phyloP scores from a whole-genome alignment of 2,888 invertebrate genomes.

The Tillus elongatus region DNA sequence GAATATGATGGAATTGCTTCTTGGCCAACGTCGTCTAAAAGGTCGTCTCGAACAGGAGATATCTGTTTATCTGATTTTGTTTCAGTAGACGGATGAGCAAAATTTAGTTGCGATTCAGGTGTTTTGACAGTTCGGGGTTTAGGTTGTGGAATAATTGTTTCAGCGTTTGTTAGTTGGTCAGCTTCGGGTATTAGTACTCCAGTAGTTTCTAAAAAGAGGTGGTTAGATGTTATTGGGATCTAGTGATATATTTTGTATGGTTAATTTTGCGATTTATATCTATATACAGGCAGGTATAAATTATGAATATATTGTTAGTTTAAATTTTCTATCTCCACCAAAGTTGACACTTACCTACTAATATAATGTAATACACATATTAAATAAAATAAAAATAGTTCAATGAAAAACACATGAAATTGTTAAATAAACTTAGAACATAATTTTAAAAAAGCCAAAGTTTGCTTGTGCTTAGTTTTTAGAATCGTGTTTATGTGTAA shows the following conservation, averaged over 20 bases:
- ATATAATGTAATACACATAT: conserved; percentile 4
- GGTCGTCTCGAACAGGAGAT: conserved; percentile 33
- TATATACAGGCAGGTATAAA: conserved; percentile 29
- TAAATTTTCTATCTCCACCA: conserved; percentile 20
- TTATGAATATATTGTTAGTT: conserved; percentile 16
- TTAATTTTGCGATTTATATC: conserved; percentile 18
- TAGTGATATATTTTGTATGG: conserved; percentile 30
- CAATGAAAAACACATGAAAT: conserved; percentile 21
- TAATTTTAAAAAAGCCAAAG: conserved; percentile 30
- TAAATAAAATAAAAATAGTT: conserved; percentile 15
- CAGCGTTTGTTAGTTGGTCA: conserved; percentile 34
- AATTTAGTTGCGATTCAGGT: conserved; percentile 27
- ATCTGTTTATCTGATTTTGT: conserved; percentile 27
- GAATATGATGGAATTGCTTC: conserved; percentile 39
- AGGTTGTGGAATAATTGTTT: conserved; percentile 42
- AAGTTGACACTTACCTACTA: conserved; percentile 14
- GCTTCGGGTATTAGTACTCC: conserved; percentile 36
- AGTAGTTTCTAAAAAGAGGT: conserved; percentile 42
- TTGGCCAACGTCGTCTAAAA: conserved; percentile 27
- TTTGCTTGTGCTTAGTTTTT: conserved; percentile 29
- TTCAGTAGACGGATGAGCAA: conserved; percentile 18
- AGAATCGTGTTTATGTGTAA: conserved; percentile 3
- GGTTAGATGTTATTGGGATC: conserved; percentile 40
- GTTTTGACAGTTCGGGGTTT: conserved; percentile 40
- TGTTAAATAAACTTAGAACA: conserved; percentile 24